These are phyloP conservation scores for Sinhomidia bicolor DNA, from an alignment of 2,888 invertebrate genomes.

Conservation along the genomic window DNA sequence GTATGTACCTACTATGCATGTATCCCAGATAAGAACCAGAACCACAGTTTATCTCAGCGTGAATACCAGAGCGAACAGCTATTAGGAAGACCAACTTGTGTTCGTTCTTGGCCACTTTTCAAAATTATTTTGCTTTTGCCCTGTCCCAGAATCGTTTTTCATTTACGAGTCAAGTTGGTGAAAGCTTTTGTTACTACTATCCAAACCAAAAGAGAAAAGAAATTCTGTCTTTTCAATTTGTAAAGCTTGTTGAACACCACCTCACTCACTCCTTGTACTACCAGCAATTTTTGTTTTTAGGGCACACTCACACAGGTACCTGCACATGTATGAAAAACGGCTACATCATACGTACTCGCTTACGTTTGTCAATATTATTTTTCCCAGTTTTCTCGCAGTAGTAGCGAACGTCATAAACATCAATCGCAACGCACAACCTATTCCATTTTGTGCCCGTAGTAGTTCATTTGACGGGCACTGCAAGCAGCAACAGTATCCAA, in stretches of 20 bases:
- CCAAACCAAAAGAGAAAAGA: background rate
- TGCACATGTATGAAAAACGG: no score
- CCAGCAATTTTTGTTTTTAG: background rate
- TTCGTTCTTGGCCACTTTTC: slow-evolving; percentile 9
- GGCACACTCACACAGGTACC: no score
- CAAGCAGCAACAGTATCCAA: background rate
- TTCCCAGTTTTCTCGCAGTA: background rate
- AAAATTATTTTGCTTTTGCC: slow-evolving; percentile 9
- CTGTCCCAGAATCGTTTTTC: background rate
- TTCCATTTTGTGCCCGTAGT: background rate
- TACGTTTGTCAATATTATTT: background rate
- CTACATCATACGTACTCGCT: no score
- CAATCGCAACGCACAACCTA: background rate
- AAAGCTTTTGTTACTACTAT: background rate
- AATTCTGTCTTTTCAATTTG: background rate
- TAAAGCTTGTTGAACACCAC: background rate
- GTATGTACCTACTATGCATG: no score
- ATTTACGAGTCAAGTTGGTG: background rate
- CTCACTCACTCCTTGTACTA: background rate
- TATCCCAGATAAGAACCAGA: no score
- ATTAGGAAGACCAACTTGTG: no score
- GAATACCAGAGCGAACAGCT: no score
- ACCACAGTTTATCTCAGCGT: no score
- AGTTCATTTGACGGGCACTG: background rate
- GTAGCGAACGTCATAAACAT: background rate